These are phyloP conservation scores for Lepus europaeus DNA, from an alignment of 2,113 vertebrate species.

Conservation along the genomic window DNA sequence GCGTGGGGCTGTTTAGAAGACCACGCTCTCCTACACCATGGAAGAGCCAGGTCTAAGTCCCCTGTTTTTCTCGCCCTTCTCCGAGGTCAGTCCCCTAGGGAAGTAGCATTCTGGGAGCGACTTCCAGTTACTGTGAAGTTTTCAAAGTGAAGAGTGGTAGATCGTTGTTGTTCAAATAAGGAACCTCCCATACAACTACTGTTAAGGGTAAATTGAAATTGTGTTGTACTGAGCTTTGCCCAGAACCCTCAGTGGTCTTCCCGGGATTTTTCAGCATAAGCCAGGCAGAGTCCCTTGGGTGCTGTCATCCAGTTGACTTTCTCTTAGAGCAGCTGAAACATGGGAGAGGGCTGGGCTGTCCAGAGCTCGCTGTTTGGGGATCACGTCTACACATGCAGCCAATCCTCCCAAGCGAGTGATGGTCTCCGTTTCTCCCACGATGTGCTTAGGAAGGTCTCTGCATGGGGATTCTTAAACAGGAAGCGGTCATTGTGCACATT, in stretches of 20 bases:
- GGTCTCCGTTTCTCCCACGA: not conserved
- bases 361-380: too few species aligned
- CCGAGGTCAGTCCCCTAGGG: not conserved
- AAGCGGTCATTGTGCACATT: not conserved
- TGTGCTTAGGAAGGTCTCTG: not conserved
- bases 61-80: not conserved
- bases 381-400: not conserved
- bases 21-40: not conserved
- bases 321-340: not conserved
- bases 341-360: not conserved
- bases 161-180: slow-evolving; percentile 11
- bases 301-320: not conserved
- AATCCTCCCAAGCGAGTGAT: not conserved
- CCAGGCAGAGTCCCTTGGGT: not conserved
- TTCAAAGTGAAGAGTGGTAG: not conserved
- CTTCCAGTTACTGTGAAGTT: not conserved
- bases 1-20: not conserved
- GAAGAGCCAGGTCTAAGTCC: not conserved
- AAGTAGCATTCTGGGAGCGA: not conserved
- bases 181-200: not conserved
- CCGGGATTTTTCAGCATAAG: not conserved
- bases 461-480: not conserved
- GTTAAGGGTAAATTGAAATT: not conserved
- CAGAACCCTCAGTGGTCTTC: not conserved
- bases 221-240: not conserved